Evolutionary conservation across 2,113 vertebrate species (phyloP).

Genomic region (Lepus americanus): DNA sequence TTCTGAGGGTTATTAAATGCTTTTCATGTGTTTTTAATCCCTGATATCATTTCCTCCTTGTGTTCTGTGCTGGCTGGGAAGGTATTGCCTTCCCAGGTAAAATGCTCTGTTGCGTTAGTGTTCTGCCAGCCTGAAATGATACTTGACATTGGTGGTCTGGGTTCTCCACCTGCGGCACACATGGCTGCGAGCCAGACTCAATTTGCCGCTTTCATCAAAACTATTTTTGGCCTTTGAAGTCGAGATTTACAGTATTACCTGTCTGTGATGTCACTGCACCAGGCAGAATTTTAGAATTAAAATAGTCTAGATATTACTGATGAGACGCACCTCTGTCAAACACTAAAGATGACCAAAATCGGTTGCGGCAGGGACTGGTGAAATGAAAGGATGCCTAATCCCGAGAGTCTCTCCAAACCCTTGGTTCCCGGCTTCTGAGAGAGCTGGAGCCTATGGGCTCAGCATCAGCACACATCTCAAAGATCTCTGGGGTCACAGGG

Average conservation of each 20-base stretch:
- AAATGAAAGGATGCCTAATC: background rate
- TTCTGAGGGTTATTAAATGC: conserved; percentile 48
- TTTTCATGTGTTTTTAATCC: conserved; percentile 35
- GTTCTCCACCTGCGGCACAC: background rate
- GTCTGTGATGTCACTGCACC: conserved; percentile 68
- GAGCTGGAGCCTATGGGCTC: too few relatives aligned
- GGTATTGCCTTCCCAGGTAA: background rate
- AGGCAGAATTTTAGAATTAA: conserved; percentile 59
- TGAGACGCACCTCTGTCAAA: conserved; percentile 17
- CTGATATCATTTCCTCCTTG: conserved; percentile 50
- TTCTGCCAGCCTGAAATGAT: conserved; percentile 31
- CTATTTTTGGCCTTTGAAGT: conserved; percentile 76
- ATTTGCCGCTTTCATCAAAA: conserved; percentile 72
- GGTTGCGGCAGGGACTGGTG: background rate
- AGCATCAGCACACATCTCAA: background rate
- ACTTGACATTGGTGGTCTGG: conserved; percentile 73
- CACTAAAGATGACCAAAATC: conserved; percentile 17
- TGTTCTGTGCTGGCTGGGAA: background rate
- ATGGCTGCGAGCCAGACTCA: conserved; percentile 57
- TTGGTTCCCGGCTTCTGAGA: background rate
- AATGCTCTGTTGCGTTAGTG: background rate
- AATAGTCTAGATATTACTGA: conserved; percentile 59
- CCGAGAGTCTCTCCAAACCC: background rate
- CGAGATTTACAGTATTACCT: conserved; percentile 44
- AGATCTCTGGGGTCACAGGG: background rate